Conservation (phyloP, 2,797 vertebrate species). For the Phataginus tricuspis region DNA sequence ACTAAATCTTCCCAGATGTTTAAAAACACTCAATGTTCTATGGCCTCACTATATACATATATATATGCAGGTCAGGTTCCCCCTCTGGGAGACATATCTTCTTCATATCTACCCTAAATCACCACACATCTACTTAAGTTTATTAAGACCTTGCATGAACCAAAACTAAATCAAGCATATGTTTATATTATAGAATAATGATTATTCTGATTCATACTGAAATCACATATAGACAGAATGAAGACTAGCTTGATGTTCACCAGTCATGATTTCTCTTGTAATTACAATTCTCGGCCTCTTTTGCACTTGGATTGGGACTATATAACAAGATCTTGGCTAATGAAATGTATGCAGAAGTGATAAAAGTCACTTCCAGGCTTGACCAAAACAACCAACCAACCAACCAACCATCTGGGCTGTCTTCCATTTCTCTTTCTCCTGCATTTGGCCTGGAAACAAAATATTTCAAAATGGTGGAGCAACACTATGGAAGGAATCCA, state of each 20-base stretch:
- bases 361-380: not conserved
- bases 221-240: too few species aligned
- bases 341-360: not conserved
- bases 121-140: not conserved
- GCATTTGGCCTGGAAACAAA: not conserved
- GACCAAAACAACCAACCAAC: not conserved
- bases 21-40: not conserved
- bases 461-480: not conserved
- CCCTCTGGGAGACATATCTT: not conserved
- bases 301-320: not conserved
- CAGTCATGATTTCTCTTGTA: not conserved
- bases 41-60: not conserved
- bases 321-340: not conserved
- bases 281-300: not conserved
- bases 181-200: not conserved
- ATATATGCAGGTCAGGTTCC: not conserved
- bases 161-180: not conserved
- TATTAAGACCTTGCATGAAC: not conserved
- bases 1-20: not conserved
- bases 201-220: not conserved
- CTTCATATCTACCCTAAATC: not conserved
- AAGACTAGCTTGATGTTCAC: not conserved
- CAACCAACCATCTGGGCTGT: not conserved
- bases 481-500: not conserved
- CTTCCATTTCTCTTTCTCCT: not conserved